Base-by-base conservation (phyloP, 2,113 vertebrate species). In the Hydrolagus affinis region DNA sequence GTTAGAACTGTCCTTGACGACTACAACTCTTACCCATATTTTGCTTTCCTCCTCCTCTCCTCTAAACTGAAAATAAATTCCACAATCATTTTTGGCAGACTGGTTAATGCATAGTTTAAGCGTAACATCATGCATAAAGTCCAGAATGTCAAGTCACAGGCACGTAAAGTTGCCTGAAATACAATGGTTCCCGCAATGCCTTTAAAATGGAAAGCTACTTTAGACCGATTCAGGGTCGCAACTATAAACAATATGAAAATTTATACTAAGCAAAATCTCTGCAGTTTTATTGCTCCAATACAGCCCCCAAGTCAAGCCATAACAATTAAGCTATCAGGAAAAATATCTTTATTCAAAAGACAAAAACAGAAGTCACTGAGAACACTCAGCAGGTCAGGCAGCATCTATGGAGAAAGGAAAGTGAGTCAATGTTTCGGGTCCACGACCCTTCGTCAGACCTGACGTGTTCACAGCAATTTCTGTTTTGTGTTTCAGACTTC, bases 71-170 rank as follows among this genome's bases (percentile, higher is more conserved):
- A 21, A 83, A 83, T 32, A 60, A 83, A 66, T 83, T 83, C 78
- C 78, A 66, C 78, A 28, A 66, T 60, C 78, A 83, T 83, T 83
- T 66, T 83, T 83, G 78, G 78, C 78, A 83, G 62, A 68, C 66
- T 10, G 11, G 62, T 83, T 68, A 28, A 28, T 68, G 78, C 78
- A 83, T 83, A 83, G 78, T 83, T 83, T 83, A 83, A 83, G 78
- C 21, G 66, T 83, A 83, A 83, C 78, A 83, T 83, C 64, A 83
- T 83, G 28, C 28, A 83, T 83, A 83, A 83, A 83, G 78, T 14
- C 28, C 30, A 83, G 17, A 28, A 83, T 11, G 78, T 66, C 25
- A 66, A 28, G 78, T 68, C 78, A 83, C 60, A 32, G 32, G 78
- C 28, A 66, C 30, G 30, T 66, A 83, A 28, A 25, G 28, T 83